Conservation (phyloP, 2,888 invertebrate species). For the Drosophila heteroneura region DNA sequence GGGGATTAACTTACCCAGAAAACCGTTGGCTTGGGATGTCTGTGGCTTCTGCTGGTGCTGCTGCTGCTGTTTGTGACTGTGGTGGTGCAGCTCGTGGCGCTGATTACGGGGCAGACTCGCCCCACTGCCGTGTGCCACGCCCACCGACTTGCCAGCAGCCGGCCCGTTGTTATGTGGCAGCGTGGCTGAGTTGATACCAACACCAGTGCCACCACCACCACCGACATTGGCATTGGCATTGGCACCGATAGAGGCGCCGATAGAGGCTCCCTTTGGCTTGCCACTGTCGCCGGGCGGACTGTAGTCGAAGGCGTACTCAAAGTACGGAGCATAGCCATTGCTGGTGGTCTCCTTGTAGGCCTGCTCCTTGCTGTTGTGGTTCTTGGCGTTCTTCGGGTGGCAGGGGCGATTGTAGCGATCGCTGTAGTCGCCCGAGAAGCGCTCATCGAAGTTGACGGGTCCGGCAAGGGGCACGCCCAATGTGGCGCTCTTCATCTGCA, state of each 20-base stretch:
- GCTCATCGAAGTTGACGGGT: conserved; percentile 90
- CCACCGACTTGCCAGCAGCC: conserved; percentile 3
- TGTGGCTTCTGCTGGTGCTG: conserved; percentile 50
- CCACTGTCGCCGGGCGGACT: conserved; percentile 88
- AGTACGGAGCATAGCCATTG: conserved; percentile 88
- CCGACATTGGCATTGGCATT: background rate
- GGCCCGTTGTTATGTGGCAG: conserved; percentile 77
- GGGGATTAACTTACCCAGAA: conserved; percentile 72
- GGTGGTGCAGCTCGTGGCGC: conserved; percentile 82
- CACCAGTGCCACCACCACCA: background rate
- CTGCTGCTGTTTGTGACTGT: conserved; percentile 27
- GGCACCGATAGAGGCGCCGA: conserved; percentile 12
- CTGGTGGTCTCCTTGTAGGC: conserved; percentile 75
- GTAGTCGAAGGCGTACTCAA: conserved; percentile 95
- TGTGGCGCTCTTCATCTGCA: conserved; percentile 84
- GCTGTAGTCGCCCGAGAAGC: conserved; percentile 84
- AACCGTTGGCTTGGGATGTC: conserved; percentile 79
- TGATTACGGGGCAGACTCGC: conserved; percentile 84
- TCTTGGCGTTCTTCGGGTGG: conserved; percentile 81
- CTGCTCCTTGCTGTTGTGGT: conserved; percentile 59
- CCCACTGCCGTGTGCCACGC: conserved; percentile 58
- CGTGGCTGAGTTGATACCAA: conserved; percentile 79
- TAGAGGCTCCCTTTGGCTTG: conserved; percentile 55
- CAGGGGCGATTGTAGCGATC: conserved; percentile 83
- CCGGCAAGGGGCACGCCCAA: conserved; percentile 91